Evolutionary conservation across 2,797 vertebrate genomes (phyloP).

Genomic region (Silurus lanzhouensis): DNA sequence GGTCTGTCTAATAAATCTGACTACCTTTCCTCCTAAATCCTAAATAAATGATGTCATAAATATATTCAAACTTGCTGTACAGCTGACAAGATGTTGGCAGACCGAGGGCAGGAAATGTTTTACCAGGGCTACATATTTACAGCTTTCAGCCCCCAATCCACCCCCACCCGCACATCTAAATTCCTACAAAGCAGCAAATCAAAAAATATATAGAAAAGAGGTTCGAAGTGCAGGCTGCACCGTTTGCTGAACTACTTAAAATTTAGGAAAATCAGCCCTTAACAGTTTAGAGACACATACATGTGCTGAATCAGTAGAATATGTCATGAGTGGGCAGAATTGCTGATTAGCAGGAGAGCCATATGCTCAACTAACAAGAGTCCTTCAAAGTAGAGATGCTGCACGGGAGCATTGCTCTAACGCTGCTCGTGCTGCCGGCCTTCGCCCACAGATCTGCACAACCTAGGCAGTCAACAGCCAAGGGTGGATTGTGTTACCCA

Average conservation of each 20-base stretch:
- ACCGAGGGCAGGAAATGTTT: conserved; percentile 18
- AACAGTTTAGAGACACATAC: conserved; percentile 39
- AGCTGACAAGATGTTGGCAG: conserved; percentile 20
- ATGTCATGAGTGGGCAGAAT: conserved; percentile 31
- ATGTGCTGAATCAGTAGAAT: conserved; percentile 50
- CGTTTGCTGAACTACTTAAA: conserved; percentile 16
- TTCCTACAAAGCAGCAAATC: conserved; percentile 10
- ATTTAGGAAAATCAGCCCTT: conserved; percentile 31
- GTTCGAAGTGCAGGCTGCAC: conserved; percentile 33
- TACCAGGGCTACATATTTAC: conserved; percentile 15
- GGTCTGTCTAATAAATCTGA: conserved; percentile 15
- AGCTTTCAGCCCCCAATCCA: not conserved
- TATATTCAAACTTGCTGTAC: conserved; percentile 13
- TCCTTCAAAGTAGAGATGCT: conserved; percentile 40
- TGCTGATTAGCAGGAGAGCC: conserved; percentile 60
- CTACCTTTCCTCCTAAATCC: not conserved
- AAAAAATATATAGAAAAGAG: conserved; percentile 38
- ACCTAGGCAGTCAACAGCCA: conserved; percentile 35
- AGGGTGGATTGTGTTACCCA: conserved; percentile 47
- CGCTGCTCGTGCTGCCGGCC: conserved; percentile 8
- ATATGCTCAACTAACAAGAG: conserved; percentile 56
- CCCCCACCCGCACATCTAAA: not conserved
- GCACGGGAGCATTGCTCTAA: conserved; percentile 21
- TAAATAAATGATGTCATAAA: conserved; percentile 5
- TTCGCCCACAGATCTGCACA: conserved; percentile 21